A percentile compares a stretch with the other conserved stretches of the same genome.
These are phyloP conservation scores for Eupelmus urozonus DNA, from an alignment of 2,888 invertebrate genomes.

Conservation along the genomic window DNA sequence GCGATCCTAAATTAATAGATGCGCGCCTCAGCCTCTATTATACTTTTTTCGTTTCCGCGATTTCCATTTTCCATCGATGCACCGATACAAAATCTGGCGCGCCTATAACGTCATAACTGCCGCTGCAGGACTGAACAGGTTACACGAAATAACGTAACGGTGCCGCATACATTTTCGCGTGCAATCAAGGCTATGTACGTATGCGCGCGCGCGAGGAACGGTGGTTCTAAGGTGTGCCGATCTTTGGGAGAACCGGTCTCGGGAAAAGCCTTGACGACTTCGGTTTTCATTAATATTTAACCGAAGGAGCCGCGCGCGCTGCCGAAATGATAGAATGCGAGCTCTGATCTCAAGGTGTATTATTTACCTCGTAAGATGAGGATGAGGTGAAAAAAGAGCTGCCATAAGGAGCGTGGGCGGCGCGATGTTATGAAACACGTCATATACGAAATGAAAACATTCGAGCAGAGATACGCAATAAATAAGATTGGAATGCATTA, in stretches of 20 bases:
- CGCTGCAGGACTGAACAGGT: neutral
- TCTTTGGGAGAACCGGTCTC: conserved; percentile 11
- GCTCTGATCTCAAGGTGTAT: neutral
- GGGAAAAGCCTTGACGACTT: conserved; percentile 28
- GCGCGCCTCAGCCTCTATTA: conserved; percentile 39
- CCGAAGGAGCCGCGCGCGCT: neutral
- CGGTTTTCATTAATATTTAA: conserved; percentile 16
- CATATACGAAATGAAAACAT: conserved; percentile 41
- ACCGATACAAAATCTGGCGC: neutral
- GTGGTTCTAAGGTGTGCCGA: conserved; percentile 7
- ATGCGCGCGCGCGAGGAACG: no score
- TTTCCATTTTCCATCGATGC: conserved; percentile 42
- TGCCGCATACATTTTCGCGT: conserved; percentile 6
- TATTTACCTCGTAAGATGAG: conserved; percentile 12
- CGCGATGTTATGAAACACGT: conserved; percentile 42
- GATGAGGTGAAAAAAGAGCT: neutral
- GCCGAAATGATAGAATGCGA: conserved; percentile 23
- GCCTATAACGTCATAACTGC: neutral
- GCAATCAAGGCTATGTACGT: conserved; percentile 38
- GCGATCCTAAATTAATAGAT: conserved; percentile 11
- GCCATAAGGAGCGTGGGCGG: conserved; percentile 32
- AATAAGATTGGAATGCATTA: neutral
- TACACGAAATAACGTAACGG: conserved; percentile 22
- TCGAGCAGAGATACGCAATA: conserved; percentile 11
- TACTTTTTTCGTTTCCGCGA: conserved; percentile 44